Base-by-base conservation (phyloP, 35 echinoderm and acorn worm species). In the Anneissia japonica region DNA sequence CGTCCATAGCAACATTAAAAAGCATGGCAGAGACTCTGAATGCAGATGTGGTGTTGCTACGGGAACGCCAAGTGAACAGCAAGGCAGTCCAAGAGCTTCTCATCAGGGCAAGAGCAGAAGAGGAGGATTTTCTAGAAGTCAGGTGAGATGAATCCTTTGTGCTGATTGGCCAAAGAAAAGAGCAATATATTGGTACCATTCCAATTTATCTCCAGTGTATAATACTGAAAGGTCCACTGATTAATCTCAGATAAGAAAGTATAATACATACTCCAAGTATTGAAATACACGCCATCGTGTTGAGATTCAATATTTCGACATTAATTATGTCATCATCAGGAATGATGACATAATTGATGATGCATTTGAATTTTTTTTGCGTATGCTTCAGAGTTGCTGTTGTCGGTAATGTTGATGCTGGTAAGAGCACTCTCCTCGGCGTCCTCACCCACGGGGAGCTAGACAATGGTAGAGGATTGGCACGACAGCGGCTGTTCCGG, bases 351-450 rank as follows among this genome's bases (percentile, higher is more conserved):
- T n/a, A n/a, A n/a, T n/a, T n/a, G n/a, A n/a, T n/a, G n/a, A n/a
- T n/a, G n/a, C n/a, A n/a, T n/a, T n/a, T n/a, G n/a, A n/a, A n/a
- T n/a, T n/a, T n/a, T n/a, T n/a, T n/a, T n/a, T n/a, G n/a, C n/a
- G n/a, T 37, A 36, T 28, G 37, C 55, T 72, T 64, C 91, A 99
- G 96, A 84, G 96, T 99, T 75, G 96, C 92, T 79, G 96, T 99
- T 55, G 96, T 99, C 23, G 96, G 96, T 14, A 99, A 99, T 85
- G 96, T 99, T 0, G 96, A 99, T 82, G 96, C 96, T 17, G 96
- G 96, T 4, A 99, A 99, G 89, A 99, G 96, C 77, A 99, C 96
- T 14, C 73, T 99, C 0, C 83, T 99, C 2, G 96, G 96, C 74
- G 96, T 99, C 1, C 35, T 99, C 32, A 99, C 96, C 41, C 96